phyloP scores from a whole-genome alignment of 2,888 invertebrate genomes.

The Pseudococcus jackbeardsleyi region DNA sequence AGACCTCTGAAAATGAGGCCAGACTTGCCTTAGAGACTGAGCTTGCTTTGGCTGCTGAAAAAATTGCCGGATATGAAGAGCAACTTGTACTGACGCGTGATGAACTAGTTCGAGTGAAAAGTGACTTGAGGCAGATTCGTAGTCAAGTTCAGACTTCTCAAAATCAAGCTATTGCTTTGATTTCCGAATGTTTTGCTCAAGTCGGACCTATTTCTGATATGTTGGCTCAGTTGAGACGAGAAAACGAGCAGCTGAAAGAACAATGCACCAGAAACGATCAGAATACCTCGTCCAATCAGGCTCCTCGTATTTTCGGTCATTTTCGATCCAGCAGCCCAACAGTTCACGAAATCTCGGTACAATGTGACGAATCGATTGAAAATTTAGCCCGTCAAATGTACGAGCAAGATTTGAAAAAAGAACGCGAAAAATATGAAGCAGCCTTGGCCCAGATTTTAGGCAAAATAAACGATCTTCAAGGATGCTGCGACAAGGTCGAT shows the following conservation, averaged over 20 bases:
- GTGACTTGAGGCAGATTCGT: background rate
- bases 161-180: background rate
- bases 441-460: background rate
- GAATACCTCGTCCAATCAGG: background rate
- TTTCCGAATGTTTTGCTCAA: background rate
- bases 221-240: background rate
- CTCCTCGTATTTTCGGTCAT: background rate
- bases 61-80: constrained; percentile 16
- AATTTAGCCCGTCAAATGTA: background rate
- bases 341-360: background rate
- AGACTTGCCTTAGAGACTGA: background rate
- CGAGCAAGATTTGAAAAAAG: background rate
- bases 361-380: background rate
- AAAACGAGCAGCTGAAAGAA: constrained; percentile 23
- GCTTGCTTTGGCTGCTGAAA: background rate
- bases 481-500: background rate
- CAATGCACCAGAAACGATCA: background rate
- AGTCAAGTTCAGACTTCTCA: background rate
- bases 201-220: background rate
- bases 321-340: background rate
- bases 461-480: background rate
- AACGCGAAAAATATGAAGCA: background rate
- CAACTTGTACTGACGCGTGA: background rate
- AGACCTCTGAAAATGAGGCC: background rate
- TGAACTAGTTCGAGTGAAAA: background rate